Base-by-base conservation (phyloP, 1,140 invertebrate genomes). In the Laodelphax striatellus region DNA sequence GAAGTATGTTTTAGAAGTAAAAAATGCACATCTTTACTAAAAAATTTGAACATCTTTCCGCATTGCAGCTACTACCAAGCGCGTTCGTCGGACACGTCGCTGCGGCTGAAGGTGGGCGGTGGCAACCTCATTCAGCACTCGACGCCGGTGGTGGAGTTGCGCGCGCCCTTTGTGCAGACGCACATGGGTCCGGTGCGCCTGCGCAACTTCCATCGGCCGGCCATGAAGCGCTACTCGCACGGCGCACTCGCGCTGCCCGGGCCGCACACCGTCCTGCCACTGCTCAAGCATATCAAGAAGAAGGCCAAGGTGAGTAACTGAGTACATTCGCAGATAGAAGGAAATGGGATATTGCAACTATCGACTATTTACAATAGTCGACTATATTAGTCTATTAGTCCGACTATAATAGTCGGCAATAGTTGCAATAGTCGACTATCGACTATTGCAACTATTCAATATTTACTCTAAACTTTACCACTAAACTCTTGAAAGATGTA, bases 111-210 rank as follows among this genome's bases (percentile, higher is more conserved):
- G 73, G 85, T 88, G 19, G 84, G 85, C 13, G 87, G 87, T 14
- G 88, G 87, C 10, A 90, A 91, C 73, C 76, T 93, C 8, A 90
- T 94, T 58, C 92, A 99, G 74, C 97, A 99, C 73, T 98, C 95
- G 34, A 98, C 93, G 2, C 96, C 97, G 0, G 93, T 97, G 0
- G 88, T 98, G 8, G 95, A 99, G 71, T 75, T 99, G 13, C 79
- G 92, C 14, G 84, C 85, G 43, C 94, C 94, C 3, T 98, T 98
- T 75, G 90, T 99, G 62, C 96, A 94, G 62, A 97, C 94, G 1
- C 84, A 92, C 72, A 86, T 95, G 83, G 86, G 86, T 19, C 80
- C 79, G 13, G 82, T 85, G 70, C 85, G 94, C 65, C 75, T 99
- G 19, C 76, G 96, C 5, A 87, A 91, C 62, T 99, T 98, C 78